phyloP scores from a whole-genome alignment of 2,113 vertebrate species.

The Silurus glanis region DNA sequence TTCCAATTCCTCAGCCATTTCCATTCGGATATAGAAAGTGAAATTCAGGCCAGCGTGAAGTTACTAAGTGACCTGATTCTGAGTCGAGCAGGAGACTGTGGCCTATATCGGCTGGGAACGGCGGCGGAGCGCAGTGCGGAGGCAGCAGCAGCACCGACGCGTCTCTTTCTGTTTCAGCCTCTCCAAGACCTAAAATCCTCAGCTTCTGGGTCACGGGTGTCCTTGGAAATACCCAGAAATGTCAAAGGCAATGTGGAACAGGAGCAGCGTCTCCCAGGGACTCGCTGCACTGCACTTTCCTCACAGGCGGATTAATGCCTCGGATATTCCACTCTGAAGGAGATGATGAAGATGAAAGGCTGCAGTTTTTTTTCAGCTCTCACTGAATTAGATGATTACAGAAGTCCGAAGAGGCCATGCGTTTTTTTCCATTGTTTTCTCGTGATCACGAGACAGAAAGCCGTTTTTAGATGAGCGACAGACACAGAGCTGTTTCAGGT shows the following conservation, averaged over 20 bases:
- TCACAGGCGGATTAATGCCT: neutral
- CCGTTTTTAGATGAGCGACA: too few species aligned
- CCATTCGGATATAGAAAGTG: constrained; percentile 49
- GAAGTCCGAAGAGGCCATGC: too few species aligned
- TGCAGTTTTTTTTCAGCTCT: neutral
- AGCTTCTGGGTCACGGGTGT: constrained; percentile 17
- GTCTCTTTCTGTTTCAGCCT: neutral
- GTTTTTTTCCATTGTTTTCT: too few species aligned
- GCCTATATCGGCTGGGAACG: constrained; percentile 48
- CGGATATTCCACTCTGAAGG: neutral
- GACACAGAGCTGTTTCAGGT: too few species aligned
- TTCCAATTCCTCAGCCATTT: constrained; percentile 45
- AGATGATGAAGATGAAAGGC: neutral
- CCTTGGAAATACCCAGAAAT: constrained; percentile 28
- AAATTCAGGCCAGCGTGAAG: constrained; percentile 57
- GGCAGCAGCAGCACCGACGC: constrained; percentile 32
- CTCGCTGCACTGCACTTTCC: neutral
- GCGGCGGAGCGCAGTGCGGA: constrained; percentile 3
- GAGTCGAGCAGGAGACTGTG: constrained; percentile 48
- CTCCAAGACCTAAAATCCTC: constrained; percentile 21
- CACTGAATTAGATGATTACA: neutral
- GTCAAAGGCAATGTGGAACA: constrained; percentile 19
- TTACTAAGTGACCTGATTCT: constrained; percentile 55
- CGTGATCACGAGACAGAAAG: too few species aligned
- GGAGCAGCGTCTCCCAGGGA: neutral